Evolutionary conservation across 2,797 vertebrate genomes (phyloP).

Genomic region (Anguilla anguilla): DNA sequence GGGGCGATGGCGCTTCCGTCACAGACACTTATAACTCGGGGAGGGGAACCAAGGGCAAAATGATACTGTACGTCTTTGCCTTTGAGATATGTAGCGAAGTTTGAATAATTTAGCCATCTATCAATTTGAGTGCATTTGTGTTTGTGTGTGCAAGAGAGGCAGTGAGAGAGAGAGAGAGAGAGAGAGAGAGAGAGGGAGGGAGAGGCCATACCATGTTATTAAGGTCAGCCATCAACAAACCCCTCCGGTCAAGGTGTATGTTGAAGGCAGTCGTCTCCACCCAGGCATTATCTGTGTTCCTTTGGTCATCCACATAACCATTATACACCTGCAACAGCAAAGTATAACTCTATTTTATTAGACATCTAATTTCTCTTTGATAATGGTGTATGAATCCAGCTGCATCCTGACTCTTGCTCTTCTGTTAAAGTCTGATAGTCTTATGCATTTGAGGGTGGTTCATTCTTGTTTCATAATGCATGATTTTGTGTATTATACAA

Average conservation of each 20-base stretch:
- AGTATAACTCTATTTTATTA: conserved; percentile 19
- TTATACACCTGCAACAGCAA: conserved; percentile 75
- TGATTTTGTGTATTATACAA: background rate
- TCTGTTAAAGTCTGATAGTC: background rate
- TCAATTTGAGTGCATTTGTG: background rate
- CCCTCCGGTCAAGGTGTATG: conserved; percentile 77
- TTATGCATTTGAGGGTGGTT: background rate
- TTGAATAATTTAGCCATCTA: background rate
- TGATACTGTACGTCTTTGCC: background rate
- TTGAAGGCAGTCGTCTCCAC: conserved; percentile 81
- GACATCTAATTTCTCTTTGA: background rate
- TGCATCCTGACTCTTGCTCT: no score
- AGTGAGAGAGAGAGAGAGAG: background rate
- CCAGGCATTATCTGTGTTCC: conserved; percentile 95
- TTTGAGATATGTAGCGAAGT: background rate
- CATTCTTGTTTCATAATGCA: background rate
- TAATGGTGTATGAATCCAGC: background rate
- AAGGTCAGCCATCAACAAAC: conserved; percentile 63
- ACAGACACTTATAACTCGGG: background rate
- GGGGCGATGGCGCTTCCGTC: background rate
- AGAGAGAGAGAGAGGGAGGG: background rate
- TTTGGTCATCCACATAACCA: conserved; percentile 87
- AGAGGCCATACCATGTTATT: conserved; percentile 68
- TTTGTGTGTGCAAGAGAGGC: background rate
- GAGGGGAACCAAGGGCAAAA: background rate